These are phyloP conservation scores for Barbus barbus DNA, from an alignment of 2,113 vertebrate genomes.

Conservation along the genomic window DNA sequence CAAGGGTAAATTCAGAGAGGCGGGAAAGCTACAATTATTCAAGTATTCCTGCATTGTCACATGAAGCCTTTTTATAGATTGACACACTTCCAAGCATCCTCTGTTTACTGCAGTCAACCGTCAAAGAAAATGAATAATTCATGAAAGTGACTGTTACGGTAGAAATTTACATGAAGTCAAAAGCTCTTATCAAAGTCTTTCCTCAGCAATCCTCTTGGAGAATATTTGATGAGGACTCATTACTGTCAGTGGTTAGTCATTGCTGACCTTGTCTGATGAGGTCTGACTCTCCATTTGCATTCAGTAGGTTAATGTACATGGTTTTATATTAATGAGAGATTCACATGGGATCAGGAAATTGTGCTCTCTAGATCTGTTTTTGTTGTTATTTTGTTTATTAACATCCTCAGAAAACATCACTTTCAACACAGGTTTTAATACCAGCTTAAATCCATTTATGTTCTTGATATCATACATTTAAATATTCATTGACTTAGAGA, in stretches of 20 bases:
- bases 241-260: conserved; percentile 28
- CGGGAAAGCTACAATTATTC: neutral
- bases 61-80: neutral
- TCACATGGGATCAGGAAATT: neutral
- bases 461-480: neutral
- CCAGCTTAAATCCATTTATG: neutral
- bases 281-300: conserved; percentile 14
- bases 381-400: neutral
- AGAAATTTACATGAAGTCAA: neutral
- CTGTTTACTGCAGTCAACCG: neutral
- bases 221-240: conserved; percentile 25
- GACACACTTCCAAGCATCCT: neutral
- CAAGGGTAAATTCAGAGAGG: neutral
- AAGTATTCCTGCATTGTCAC: neutral
- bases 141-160: neutral
- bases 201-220: conserved; percentile 2
- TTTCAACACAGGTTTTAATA: neutral
- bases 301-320: neutral
- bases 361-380: neutral
- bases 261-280: conserved; percentile 35
- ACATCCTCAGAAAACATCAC: neutral
- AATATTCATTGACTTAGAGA: neutral
- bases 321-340: neutral
- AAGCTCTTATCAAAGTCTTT: conserved; percentile 10
- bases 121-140: conserved; percentile 29